Percentiles rank a stretch among this genome's conserved stretches.
Conservation (phyloP, 2,113 vertebrate genomes). For the Pithys albifrons region DNA sequence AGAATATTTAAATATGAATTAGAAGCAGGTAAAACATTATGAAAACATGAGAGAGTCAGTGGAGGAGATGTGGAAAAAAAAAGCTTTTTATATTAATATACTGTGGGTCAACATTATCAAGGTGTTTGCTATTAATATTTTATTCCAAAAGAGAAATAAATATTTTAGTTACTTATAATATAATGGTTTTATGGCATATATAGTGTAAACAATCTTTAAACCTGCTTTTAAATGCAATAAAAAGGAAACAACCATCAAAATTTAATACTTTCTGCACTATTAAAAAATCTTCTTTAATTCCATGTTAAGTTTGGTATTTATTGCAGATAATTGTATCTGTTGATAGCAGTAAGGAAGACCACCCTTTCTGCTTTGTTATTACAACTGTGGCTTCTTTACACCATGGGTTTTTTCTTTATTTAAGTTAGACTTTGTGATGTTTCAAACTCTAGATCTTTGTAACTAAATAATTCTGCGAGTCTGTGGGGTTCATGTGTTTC, state of each 20-base stretch:
- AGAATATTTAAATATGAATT: background rate
- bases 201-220: background rate
- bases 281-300: background rate
- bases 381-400: background rate
- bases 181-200: background rate
- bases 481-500: background rate
- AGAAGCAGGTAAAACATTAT: background rate
- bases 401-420: background rate
- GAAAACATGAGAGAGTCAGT: background rate
- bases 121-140: background rate
- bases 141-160: background rate
- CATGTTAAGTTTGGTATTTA: background rate
- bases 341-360: background rate
- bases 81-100: background rate
- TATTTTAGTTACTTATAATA: background rate
- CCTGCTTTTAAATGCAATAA: background rate
- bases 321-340: background rate
- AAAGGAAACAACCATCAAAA: background rate
- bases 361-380: background rate
- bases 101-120: background rate
- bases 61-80: background rate
- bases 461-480: background rate
- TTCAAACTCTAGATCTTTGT: background rate
- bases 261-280: accelerated
- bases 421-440: background rate